Evolutionary conservation across 1,140 invertebrate genomes (phyloP), one percentile per base, ranked within the genome.

Genomic region (Condylostylus longicornis): DNA sequence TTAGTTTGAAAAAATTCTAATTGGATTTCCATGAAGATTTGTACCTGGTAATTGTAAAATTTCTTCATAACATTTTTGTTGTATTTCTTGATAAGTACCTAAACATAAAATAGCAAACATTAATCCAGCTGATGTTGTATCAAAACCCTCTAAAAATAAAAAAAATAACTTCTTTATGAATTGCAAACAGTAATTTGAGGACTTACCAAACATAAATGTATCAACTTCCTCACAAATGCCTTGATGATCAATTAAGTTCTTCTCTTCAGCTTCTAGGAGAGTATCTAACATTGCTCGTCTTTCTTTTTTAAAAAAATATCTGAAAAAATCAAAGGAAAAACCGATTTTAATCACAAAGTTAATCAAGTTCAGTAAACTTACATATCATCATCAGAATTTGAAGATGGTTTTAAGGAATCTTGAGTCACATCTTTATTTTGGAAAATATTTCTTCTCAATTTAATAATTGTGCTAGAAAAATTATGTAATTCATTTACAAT

Each of bases 171-270:
- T n/a, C n/a, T n/a, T n/a, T n/a, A n/a, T n/a, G n/a, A n/a, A n/a
- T n/a, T n/a, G n/a, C n/a, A n/a, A n/a, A n/a, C n/a, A n/a, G n/a
- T n/a, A n/a, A n/a, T n/a, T n/a, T n/a, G n/a, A n/a, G n/a, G n/a
- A n/a, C n/a, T n/a, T n/a, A n/a, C n/a, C n/a, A 62, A 84, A 83
- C 67, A 82, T 76, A 47, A 85, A 86, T 0, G 80, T 85, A 53
- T 85, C 79, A 1, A 84, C 80, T 68, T 87, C 82, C 51, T 86
- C 82, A 44, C 72, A 67, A 31, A 88, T 82, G 35, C 81, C 82
- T 29, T 66, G 41, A 44, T 79, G 64, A 40, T 66, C 70, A 35
- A 72, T 70, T 5, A 46, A 64, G 15, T 61, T 55, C 15, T 65
- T 50, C 5, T 58, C 55, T 33, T 71, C 68, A 6, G 68, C 67